phyloP scores from a whole-genome alignment of 2,888 invertebrate genomes.

The Aphrophora alni region DNA sequence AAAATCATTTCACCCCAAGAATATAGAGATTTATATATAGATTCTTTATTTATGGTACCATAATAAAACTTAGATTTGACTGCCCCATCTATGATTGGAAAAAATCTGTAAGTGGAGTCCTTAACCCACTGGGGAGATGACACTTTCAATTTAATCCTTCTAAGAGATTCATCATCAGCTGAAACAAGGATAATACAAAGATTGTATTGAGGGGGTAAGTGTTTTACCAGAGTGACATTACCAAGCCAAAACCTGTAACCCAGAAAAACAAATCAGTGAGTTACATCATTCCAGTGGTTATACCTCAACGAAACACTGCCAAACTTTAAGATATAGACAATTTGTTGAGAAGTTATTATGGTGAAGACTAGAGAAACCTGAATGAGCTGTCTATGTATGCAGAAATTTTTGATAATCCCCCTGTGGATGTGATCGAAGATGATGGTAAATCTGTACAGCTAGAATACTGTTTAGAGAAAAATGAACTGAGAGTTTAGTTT shows the following conservation, averaged over 20 bases:
- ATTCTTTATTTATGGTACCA: conserved; percentile 24
- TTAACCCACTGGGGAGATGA: conserved; percentile 32
- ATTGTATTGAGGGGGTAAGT: background rate
- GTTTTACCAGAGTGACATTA: conserved; percentile 16
- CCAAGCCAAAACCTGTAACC: conserved; percentile 3
- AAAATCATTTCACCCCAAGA: conserved; percentile 39
- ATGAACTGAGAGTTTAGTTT: background rate
- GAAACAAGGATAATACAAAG: conserved; percentile 6
- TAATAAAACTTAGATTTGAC: background rate
- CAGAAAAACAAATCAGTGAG: conserved; percentile 7
- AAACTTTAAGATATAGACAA: conserved; percentile 11
- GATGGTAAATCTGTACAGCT: background rate
- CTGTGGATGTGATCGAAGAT: background rate
- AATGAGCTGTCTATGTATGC: background rate
- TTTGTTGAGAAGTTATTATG: conserved; percentile 11
- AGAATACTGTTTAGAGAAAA: background rate
- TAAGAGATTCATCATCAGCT: conserved; percentile 10
- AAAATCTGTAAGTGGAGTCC: background rate
- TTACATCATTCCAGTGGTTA: background rate
- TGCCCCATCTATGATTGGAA: conserved; percentile 32
- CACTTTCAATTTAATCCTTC: conserved; percentile 35
- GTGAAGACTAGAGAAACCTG: background rate
- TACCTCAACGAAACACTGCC: background rate
- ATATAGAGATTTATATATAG: conserved; percentile 41
- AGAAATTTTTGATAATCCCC: background rate